phyloP scores from a whole-genome alignment of 1,140 invertebrate species.

The Laupala kohalensis region DNA sequence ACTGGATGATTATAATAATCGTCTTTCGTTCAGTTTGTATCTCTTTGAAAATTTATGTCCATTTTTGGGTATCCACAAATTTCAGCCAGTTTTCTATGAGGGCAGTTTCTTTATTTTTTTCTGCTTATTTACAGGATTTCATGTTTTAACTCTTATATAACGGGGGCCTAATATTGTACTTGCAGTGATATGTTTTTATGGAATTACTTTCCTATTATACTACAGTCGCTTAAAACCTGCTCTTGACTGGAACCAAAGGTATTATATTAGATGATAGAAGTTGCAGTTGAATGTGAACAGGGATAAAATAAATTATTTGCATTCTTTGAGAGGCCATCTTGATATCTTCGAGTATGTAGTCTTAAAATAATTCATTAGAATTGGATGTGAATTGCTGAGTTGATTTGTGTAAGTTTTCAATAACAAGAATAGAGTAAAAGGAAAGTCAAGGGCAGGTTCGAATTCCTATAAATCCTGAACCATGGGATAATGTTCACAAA shows the following conservation, averaged over 20 bases:
- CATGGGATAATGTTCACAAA: not conserved
- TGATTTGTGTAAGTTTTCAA: too few relatives aligned
- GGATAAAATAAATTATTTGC: too few relatives aligned
- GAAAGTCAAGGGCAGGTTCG: not conserved
- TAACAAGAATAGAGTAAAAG: too few relatives aligned
- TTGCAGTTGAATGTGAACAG: too few relatives aligned
- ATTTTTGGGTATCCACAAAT: not conserved
- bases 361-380: too few relatives aligned
- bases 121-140: not conserved
- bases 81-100: not conserved
- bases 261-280: too few relatives aligned
- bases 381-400: too few relatives aligned
- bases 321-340: too few relatives aligned
- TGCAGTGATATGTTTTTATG: constrained; percentile 10
- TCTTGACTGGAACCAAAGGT: too few relatives aligned
- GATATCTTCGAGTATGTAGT: too few relatives aligned
- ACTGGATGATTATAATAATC: constrained; percentile 15
- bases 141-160: not conserved
- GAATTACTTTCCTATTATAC: not conserved
- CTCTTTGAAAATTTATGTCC: constrained; percentile 3
- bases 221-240: not conserved
- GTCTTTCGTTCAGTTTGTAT: not conserved
- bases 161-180: constrained; percentile 14
- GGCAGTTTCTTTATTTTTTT: not conserved
- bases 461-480: not conserved